Base-by-base conservation (phyloP, 2,797 vertebrate genomes). In the Mormyrus proboscirostris region DNA sequence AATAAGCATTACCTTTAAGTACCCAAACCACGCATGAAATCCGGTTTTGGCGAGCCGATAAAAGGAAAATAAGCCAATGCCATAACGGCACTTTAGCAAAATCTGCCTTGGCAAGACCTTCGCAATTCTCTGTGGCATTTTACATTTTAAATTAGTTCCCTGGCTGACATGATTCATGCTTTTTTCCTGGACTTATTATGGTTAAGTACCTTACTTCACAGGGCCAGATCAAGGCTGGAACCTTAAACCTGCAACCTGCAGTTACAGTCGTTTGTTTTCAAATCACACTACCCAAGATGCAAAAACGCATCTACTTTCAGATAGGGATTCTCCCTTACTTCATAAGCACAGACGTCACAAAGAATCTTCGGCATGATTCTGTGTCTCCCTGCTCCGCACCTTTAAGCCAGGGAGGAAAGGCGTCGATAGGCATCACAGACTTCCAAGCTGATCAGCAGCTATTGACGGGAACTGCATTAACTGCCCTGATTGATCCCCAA, bases 401-500 rank as follows among this genome's bases (percentile, higher is more conserved):
- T 87, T 57, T 89, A 25, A 55, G 50, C 53, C 25, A 25, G 55
- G n/a, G 38, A 89, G 47, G 86, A 59, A 44, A 55, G 4, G 86
- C 57, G 49, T 57, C 41, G 47, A 90, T 90, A 79, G 62, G 16
- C 62, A 87, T 65, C 22, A 62, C 49, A 91, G 79, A 88, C 89
- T 89, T 88, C 59, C 49, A 79, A 90, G 59, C 73, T 83, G 19
- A 87, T 53, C 69, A 88, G 62, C 73, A 25, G 41, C 33, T 55
- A 89, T 53, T 90, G 84, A 90, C 50, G 73, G 57, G 59, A 89
- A 69, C 10, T n/a, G 7, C 87, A 90, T 88, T 41, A 59, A 88
- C 73, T 55, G 49, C 53, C 55, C 6, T 22, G 59, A 89, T 90
- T 89, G 89, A 89, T 57, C 47, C 84, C 38, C 38, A 90, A 49